A percentile compares a stretch with the other conserved stretches of the same genome.
phyloP scores from a whole-genome alignment of 2,888 invertebrate species.

The Amiota communis region DNA sequence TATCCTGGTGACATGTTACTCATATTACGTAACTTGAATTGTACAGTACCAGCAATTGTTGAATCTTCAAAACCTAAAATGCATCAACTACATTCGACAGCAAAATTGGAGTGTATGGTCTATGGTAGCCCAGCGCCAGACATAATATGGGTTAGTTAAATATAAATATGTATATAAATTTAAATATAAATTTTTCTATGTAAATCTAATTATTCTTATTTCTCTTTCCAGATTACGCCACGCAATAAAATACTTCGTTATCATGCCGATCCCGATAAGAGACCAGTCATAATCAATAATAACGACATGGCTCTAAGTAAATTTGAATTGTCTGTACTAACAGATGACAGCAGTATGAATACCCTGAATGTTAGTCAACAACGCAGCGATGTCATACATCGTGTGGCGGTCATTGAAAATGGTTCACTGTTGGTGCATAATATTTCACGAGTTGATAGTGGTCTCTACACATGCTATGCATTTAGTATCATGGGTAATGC shows the following conservation, averaged over 20 bases:
- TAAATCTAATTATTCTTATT: neutral
- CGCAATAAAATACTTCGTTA: constrained; percentile 82
- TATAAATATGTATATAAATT: too few relatives aligned
- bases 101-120: constrained; percentile 84
- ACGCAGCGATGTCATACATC: constrained; percentile 54
- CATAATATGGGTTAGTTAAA: constrained; percentile 80
- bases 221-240: constrained; percentile 77
- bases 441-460: constrained; percentile 85
- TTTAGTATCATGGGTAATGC: constrained; percentile 87
- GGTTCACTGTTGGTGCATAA: constrained; percentile 84
- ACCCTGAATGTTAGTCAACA: constrained; percentile 57
- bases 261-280: constrained; percentile 80
- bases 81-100: constrained; percentile 79
- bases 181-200: neutral
- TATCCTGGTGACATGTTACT: constrained; percentile 82
- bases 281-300: constrained; percentile 67
- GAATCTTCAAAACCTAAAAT: constrained; percentile 78
- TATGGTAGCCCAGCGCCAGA: constrained; percentile 85
- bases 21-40: constrained; percentile 81
- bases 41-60: constrained; percentile 79
- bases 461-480: constrained; percentile 89
- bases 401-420: constrained; percentile 78
- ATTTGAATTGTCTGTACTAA: constrained; percentile 65
- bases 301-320: constrained; percentile 61
- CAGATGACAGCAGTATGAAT: constrained; percentile 59